Evolutionary conservation across 2,797 vertebrate genomes (phyloP), one percentile per base, ranked within the genome.

Genomic region (Takifugu rubripes): DNA sequence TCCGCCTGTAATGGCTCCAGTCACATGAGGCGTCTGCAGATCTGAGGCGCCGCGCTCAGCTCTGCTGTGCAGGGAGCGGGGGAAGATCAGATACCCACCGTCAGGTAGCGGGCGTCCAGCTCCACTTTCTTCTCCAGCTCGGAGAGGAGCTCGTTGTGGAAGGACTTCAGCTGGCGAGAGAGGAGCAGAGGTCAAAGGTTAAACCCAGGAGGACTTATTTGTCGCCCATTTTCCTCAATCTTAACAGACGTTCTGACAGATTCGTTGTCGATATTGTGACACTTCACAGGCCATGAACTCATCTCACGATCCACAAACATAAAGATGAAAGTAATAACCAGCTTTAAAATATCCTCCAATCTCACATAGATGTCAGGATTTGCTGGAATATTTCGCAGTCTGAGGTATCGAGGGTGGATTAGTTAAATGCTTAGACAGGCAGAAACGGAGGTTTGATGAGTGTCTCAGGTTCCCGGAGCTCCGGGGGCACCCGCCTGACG

Each of bases 81-180:
- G 49, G 51, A 49, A 12, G 56, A 59, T 59, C 42, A 55, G 72
- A 72, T 79, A 94, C 96, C 97, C 89, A 98, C 97, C 44, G 93
- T 96, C 77, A 99, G 90, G 87, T 98, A 99, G 59, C 96, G 91
- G 29, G 95, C 90, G 42, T 99, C 97, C 89, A 98, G 87, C 0
- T 98, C 97, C 83, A 99, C 96, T 88, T 99, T 99, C 93, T 99
- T 98, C 86, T 99, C 97, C 84, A 98, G 90, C 85, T 99, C 96
- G 0, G 92, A 96, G 59, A 99, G 93, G 56, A 99, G 91, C 81
- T 99, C 97, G 0, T 94, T 97, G 90, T 98, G 97, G 70, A 99
- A 99, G 56, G 95, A 97, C 86, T 98, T 99, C 75, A 99, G 89
- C 97, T 96, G 87, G 44, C 60, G 60, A 27, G 27, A 16, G 49